These are phyloP conservation scores for Smutsia temminckii DNA, from an alignment of 2,797 vertebrate genomes.

Conservation along the genomic window DNA sequence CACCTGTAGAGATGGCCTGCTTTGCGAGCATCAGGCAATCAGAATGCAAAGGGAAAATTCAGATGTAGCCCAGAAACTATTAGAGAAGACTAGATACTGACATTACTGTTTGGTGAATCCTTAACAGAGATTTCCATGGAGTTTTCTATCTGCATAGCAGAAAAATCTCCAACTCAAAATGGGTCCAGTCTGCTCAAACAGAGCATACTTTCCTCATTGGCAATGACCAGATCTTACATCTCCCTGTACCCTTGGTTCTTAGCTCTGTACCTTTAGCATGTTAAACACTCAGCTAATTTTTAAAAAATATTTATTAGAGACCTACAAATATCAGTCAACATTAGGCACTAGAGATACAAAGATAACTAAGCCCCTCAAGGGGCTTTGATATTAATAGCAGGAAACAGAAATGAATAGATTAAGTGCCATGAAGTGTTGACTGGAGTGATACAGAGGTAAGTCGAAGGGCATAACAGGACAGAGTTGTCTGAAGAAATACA, in stretches of 20 bases:
- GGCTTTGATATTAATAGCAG: neutral
- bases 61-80: neutral
- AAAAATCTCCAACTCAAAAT: neutral
- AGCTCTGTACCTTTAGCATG: neutral
- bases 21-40: neutral
- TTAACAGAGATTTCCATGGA: neutral
- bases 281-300: neutral
- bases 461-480: neutral
- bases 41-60: neutral
- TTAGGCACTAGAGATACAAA: neutral
- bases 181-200: neutral
- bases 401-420: neutral
- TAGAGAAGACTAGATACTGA: neutral
- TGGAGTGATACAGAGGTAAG: neutral
- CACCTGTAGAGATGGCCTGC: neutral
- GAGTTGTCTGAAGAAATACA: neutral
- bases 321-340: neutral
- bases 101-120: neutral
- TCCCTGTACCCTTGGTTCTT: neutral
- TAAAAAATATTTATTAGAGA: neutral
- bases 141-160: too few relatives aligned
- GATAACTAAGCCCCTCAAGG: neutral
- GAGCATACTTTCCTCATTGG: too few relatives aligned
- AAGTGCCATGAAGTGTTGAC: neutral
- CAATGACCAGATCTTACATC: neutral